These are phyloP conservation scores for Drosophila lacicola DNA, from an alignment of 2,888 invertebrate species.

Conservation along the genomic window DNA sequence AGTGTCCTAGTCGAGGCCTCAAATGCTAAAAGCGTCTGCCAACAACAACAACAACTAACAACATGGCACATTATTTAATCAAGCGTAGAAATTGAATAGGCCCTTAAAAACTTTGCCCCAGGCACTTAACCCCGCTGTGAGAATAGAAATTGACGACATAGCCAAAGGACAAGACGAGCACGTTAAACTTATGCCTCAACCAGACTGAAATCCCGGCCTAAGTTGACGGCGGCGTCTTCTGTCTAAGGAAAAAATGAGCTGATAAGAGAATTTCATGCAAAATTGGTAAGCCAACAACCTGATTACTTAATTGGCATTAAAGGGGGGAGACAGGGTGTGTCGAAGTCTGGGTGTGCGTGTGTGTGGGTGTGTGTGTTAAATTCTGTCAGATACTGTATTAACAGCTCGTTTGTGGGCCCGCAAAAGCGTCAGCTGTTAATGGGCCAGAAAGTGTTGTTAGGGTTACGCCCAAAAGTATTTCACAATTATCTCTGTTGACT, in stretches of 20 bases:
- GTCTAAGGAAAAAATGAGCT: slow-evolving; percentile 67
- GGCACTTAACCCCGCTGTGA: slow-evolving; percentile 79
- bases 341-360: background rate
- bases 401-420: slow-evolving; percentile 51
- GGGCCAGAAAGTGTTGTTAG: slow-evolving; percentile 41
- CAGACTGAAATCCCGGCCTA: slow-evolving; percentile 4
- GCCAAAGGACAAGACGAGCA: slow-evolving; percentile 51
- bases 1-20: slow-evolving; percentile 52
- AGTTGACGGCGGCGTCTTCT: slow-evolving; percentile 28
- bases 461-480: slow-evolving; percentile 40
- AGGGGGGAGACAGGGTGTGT: slow-evolving; percentile 8
- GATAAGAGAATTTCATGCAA: slow-evolving; percentile 78
- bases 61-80: slow-evolving; percentile 78
- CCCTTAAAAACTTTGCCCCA: slow-evolving; percentile 79
- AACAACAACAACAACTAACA: slow-evolving; percentile 40
- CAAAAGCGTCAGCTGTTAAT: slow-evolving; percentile 51
- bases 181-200: slow-evolving; percentile 36
- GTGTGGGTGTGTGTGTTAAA: slow-evolving; percentile 2
- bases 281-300: slow-evolving; percentile 80
- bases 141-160: slow-evolving; percentile 78
- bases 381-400: slow-evolving; percentile 36
- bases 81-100: slow-evolving; percentile 81
- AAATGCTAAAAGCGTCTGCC: slow-evolving; percentile 73
- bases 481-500: slow-evolving; percentile 46
- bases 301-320: slow-evolving; percentile 72